phyloP scores from a whole-genome alignment of 2,113 vertebrate genomes.

The Calyptomena viridis region DNA sequence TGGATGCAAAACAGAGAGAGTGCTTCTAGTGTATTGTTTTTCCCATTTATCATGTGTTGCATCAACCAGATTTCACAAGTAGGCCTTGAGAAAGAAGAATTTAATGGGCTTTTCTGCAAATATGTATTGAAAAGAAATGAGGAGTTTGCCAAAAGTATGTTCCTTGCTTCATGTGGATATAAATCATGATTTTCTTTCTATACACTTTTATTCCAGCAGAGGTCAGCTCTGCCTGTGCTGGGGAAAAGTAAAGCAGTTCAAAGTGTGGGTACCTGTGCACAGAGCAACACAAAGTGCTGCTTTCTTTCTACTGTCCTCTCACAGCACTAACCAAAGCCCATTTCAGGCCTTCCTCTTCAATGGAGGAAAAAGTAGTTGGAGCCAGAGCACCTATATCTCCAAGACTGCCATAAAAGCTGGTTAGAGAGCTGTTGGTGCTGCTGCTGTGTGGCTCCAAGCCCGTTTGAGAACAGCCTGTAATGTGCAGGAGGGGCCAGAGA shows the following conservation, averaged over 20 bases:
- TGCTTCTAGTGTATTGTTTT: background rate
- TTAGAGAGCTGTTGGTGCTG: background rate
- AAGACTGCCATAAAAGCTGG: background rate
- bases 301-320: background rate
- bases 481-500: background rate
- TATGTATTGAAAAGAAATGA: background rate
- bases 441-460: background rate
- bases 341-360: background rate
- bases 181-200: background rate
- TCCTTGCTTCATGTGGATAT: background rate
- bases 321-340: background rate
- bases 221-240: background rate
- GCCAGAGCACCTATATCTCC: background rate
- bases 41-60: background rate
- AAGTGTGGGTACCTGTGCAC: background rate
- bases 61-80: background rate
- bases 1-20: rapidly evolving
- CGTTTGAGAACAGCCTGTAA: background rate
- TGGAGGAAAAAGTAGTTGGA: background rate
- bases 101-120: background rate
- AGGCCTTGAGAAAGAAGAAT: background rate
- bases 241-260: background rate
- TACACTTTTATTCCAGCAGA: background rate
- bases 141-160: background rate
- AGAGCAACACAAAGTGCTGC: background rate